Evolutionary conservation across 2,888 invertebrate species (phyloP), one percentile per base, ranked within the genome.

Genomic region (Notodonta ziczac): DNA sequence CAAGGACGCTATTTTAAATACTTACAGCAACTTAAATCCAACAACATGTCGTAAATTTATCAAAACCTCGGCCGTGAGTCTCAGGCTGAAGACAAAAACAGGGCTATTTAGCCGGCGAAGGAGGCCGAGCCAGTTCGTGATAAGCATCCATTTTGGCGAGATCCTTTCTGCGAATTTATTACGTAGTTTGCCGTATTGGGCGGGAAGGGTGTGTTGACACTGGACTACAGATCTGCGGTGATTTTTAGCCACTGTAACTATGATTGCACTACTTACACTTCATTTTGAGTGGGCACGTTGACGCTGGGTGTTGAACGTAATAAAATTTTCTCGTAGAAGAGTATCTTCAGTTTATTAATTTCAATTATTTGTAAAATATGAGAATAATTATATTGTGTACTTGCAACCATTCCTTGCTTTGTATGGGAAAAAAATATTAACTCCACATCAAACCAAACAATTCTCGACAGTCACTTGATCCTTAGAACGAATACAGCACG

Each of bases 61-160:
- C 61, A 64, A 66, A 69, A 71, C 63, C 59, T 63, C 60, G 54
- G 66, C 61, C 56, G 10, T 61, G 55, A 51, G 65, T 58, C 61
- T 58, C 48, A 40, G 50, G 59, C 32, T 61, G 52, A 59, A 76
- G 78, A 80, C 81, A 83, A 84, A 83, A 83, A 78, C 81, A 74
- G 72, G 72, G 76, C 83, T 77, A 82, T 81, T 81, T 81, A 78
- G 66, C 69, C 58, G 55, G 56, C 32, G 70, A 58, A 50, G 60
- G 56, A 58, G 60, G 75, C 78, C 78, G 74, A 76, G 67, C 67
- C 67, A 65, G 78, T 77, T 78, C 81, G 83, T 83, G 84, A 84
- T 84, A 85, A 84, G 83, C 84, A 80, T 84, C 80, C 82, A 78
- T 83, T 83, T 83, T 78, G 66, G 73, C 69, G 71, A 73, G 67